A percentile compares a stretch with the other conserved stretches of the same genome.
Conservation (phyloP, 2,888 invertebrate species). For the Apoderus coryli region DNA sequence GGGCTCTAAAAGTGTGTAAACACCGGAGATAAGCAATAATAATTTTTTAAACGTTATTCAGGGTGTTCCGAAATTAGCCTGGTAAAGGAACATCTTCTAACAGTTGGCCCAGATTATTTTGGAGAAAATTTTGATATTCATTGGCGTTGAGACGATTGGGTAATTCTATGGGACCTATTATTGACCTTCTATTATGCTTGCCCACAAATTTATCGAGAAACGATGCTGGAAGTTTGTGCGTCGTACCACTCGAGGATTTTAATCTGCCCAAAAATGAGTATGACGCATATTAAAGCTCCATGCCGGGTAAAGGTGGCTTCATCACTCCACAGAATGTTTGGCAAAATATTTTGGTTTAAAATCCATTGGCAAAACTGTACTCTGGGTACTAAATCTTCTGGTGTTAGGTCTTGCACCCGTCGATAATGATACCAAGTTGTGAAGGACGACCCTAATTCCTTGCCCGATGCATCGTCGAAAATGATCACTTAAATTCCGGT, state of each 20-base stretch:
- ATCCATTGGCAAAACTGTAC: slow-evolving; percentile 3
- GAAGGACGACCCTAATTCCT: no score
- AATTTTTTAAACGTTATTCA: no score
- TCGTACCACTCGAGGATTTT: slow-evolving; percentile 2
- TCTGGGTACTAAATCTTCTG: slow-evolving; percentile 1
- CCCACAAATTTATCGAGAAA: slow-evolving; percentile 2
- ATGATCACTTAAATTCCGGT: no score
- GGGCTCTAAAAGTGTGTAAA: no score
- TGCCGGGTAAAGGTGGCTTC: slow-evolving; percentile 1
- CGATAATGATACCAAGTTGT: slow-evolving; percentile 1
- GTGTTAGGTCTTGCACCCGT: slow-evolving; percentile 2
- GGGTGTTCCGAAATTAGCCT: no score
- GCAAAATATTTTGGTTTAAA: slow-evolving; percentile 1
- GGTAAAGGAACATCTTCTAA: not conserved
- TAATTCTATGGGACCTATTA: slow-evolving; percentile 1
- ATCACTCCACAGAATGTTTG: slow-evolving; percentile 1
- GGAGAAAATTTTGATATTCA: slow-evolving; percentile 1
- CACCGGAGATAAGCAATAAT: no score
- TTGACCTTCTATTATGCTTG: not conserved
- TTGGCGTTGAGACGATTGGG: slow-evolving; percentile 2
- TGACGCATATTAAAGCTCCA: slow-evolving; percentile 1
- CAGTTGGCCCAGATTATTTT: slow-evolving; percentile 2
- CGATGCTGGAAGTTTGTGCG: slow-evolving; percentile 3
- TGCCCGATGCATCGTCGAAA: no score
- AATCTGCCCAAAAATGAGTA: slow-evolving; percentile 1